Evolutionary conservation across 2,797 vertebrate genomes (phyloP).

Genomic region (Sebastolobus altivelis): DNA sequence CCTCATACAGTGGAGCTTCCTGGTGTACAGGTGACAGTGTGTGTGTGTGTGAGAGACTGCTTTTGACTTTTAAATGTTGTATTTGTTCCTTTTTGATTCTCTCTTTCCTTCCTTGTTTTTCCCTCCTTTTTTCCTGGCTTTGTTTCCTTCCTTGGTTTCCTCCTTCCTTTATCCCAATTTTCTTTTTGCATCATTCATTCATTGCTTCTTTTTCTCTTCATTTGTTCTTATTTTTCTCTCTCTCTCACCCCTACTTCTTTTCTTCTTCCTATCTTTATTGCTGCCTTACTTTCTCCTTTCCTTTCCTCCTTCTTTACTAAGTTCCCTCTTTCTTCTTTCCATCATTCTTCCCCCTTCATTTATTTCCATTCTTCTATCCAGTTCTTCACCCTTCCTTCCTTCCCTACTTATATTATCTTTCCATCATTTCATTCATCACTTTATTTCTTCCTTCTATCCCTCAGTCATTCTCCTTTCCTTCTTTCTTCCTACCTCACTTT

Average conservation of each 20-base stretch:
- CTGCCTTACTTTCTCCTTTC: too few species aligned
- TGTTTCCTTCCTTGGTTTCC: neutral
- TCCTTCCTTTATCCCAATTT: neutral
- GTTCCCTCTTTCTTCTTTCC: neutral
- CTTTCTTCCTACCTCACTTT: neutral
- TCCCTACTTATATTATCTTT: neutral
- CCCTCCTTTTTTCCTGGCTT: neutral
- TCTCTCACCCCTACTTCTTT: neutral
- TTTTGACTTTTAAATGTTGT: neutral
- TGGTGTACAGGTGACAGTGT: constrained; percentile 57
- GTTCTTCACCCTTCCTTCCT: neutral
- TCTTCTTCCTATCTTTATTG: neutral
- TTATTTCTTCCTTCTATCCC: neutral
- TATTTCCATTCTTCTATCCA: neutral
- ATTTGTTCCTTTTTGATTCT: neutral
- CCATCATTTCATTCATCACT: neutral
- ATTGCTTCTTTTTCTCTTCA: neutral
- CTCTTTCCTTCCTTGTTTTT: neutral
- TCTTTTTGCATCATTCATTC: neutral
- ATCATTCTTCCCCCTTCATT: neutral
- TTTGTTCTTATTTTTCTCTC: neutral
- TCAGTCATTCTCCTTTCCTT: neutral
- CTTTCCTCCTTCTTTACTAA: neutral
- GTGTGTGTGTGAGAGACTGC: neutral
- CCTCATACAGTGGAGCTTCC: constrained; percentile 91